Evolutionary conservation across 1,140 invertebrate species (phyloP), one percentile per base, ranked within the genome.

Genomic region (Adoxophyes honmai): DNA sequence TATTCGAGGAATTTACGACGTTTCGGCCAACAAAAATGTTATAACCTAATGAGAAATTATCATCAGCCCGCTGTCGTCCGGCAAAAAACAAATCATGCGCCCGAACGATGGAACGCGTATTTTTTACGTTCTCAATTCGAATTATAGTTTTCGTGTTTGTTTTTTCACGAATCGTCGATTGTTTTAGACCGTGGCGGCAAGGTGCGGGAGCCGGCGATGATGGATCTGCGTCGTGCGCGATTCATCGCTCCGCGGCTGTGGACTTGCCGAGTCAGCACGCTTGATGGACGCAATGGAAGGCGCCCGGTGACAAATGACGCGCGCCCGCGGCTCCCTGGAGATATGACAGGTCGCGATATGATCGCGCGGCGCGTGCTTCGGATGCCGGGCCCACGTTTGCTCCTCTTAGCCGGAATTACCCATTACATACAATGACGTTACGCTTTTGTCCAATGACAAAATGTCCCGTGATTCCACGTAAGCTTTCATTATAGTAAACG

Each of bases 41-140:
- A 86, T 86, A 86, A 84, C 79, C 82, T 84, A 86, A 88, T 88
- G 83, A 88, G 86, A 86, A 88, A 88, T 86, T 88, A 88, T 86
- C 83, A 88, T 86, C 81, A 84, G 70, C 35, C 66, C 68, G 69
- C 63, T 63, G 64, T 70, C 58, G 60, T 62, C 59, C 58, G 60
- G 76, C 80, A 82, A 85, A 83, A 83, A 85, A 82, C 63, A 58
- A 74, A 73, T 75, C 73, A 61, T 73, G 67, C 64, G 62, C 62
- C 64, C 38, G 52, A 59, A 62, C 64, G 36, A n/a, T 21, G 55
- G 52, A 64, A 68, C 66, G 72, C 76, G 68, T 68, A 78, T 82
- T 84, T 86, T 86, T 84, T 80, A 68, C 62, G 56, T 71, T 73
- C 62, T 65, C 75, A 73, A 83, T 83, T 80, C 70, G 80, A 81